Evolutionary conservation across 2,113 vertebrate species (phyloP).

Genomic region (Callorhinus ursinus): DNA sequence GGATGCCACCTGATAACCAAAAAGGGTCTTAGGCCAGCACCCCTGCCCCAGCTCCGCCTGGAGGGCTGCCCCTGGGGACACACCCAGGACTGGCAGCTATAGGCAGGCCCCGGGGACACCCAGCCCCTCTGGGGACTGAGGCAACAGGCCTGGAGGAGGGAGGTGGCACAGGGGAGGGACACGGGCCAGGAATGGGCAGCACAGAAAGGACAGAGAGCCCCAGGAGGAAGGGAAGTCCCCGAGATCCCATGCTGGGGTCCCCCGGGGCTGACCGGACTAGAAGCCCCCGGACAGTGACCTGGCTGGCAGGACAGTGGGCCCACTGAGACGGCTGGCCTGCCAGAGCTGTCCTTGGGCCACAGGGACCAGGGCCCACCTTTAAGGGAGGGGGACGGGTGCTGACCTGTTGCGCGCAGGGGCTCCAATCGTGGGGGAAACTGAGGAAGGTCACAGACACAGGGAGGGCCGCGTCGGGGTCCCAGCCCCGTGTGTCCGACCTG

Average conservation of each 20-base stretch:
- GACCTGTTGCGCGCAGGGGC: background rate
- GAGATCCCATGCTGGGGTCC: rapidly evolving
- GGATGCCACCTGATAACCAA: background rate
- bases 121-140: background rate
- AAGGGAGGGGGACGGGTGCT: too few relatives aligned
- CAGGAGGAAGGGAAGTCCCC: background rate
- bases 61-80: background rate
- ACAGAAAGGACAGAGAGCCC: background rate
- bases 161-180: background rate
- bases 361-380: background rate
- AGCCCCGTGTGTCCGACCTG: background rate
- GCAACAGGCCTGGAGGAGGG: background rate
- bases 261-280: rapidly evolving
- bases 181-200: background rate
- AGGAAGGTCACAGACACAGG: background rate
- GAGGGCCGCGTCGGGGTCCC: background rate
- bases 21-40: background rate
- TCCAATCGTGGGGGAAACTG: background rate
- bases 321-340: too few relatives aligned
- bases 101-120: background rate
- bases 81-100: background rate
- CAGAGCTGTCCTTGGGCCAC: background rate
- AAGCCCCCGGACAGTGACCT: rapidly evolving
- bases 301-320: rapidly evolving
- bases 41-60: background rate